Base-by-base conservation (phyloP, 1,140 invertebrate species). In the Phenacoccus solenopsis region DNA sequence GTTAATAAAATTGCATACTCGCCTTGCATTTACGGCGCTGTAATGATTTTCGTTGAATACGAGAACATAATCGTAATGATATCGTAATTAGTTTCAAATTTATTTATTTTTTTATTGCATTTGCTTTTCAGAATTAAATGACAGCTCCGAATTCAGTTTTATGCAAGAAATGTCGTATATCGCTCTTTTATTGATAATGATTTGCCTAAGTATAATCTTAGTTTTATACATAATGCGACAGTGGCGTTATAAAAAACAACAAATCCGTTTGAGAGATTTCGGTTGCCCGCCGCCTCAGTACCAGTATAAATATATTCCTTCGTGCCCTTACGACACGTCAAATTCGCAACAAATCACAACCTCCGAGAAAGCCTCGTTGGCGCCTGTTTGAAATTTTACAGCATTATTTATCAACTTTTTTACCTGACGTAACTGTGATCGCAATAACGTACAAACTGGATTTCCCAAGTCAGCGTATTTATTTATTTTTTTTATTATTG, bases 271-370 rank as follows among this genome's bases (percentile, higher is more conserved):
- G 22, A 64, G 57, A 21, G 70, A 70, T 24, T 72, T 72, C 56
- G 72, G 73, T 10, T 73, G 73, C 64, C 71, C 72, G 1, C 70
- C 72, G 4, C 71, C 73, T 21, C 74, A 71, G 28, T 72, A 74
- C 67, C 73, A 74, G 35, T 75, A 75, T 67, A 75, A 75, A 67
- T 74, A 72, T 27, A 72, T 75, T 27, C 72, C 73, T 12, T 70
- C 74, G 0, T 74, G 72, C 32, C 72, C 73, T 12, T 28, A 72
- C 13, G 56, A 72, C 5, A 57, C 67, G 9, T 68, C 69, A 24
- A 35, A 32, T 68, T n/a, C 28, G 10, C 28, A 28, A 12, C 20
- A 68, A 28, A 68, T 32, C 10, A 68, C 28, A 21, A 25, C 7
- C 32, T 30, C 56, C 4, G 69, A 70, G 21, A 70, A 70, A 61